Base-by-base conservation (phyloP, 1,140 invertebrate species). In the Dendrolimus kikuchii region DNA sequence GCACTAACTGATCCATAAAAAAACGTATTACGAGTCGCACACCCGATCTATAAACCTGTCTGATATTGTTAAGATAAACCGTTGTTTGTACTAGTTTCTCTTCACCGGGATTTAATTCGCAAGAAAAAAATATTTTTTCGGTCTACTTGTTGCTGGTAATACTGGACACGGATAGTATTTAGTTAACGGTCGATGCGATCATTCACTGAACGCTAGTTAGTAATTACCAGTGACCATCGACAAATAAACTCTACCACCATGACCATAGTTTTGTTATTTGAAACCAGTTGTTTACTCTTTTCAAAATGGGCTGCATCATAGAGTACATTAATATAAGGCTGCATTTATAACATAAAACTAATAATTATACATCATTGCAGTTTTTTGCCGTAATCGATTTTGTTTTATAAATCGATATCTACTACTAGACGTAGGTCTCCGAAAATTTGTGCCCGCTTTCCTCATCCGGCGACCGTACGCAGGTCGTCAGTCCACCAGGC, bases 1-100 rank as follows among this genome's bases (percentile, higher is more conserved):
- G 40, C 36, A 45, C 9, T 38, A 59, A 59, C 45, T 41, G 54
- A 64, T 60, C 48, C 57, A 53, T 64, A 57, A 57, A 59, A 23
- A 23, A 51, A 54, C 42, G 53, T 53, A 56, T 63, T 53, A 63
- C 50, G 50, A 49, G 53, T 40, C 46, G 41, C 54, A 40, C 39
- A 51, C 38, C 51, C 49, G 56, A 49, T 53, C 48, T 52, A 46
- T 57, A 51, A 49, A 42, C 40, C 50, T 44, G 43, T 44, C 45
- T 45, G 56, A 63, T 67, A 69, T 68, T 64, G 67, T 70, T 64
- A 56, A 53, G 37, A 57, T 46, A 59, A 53, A 64, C 63, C 59
- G 67, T 70, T 71, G 46, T 53, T 46, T 68, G 64, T 54, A 57
- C 62, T 50, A 61, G 60, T 66, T 69, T 67, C 50, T 44, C 45